phyloP scores from a whole-genome alignment of 1,140 invertebrate genomes.

The Muscidifurax raptorellus region DNA sequence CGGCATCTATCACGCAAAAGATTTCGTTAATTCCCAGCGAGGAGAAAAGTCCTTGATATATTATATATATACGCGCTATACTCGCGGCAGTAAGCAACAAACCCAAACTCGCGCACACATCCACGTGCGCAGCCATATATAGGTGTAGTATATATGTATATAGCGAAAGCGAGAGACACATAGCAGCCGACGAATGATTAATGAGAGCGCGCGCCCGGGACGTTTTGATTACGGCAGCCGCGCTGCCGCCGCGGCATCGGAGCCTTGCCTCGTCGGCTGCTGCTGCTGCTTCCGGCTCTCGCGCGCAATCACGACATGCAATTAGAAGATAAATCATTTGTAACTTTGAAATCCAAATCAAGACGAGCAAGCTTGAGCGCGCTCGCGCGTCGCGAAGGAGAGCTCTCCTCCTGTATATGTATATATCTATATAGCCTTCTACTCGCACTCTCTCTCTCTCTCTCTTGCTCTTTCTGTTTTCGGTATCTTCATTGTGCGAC shows the following conservation, averaged over 20 bases:
- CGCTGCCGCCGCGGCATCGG: neutral
- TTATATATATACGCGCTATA: neutral
- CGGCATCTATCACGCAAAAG: neutral
- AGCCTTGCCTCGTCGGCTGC: neutral
- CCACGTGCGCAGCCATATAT: neutral
- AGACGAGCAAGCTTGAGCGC: slow-evolving; percentile 16
- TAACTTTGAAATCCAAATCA: slow-evolving; percentile 64
- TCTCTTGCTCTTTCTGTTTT: slow-evolving; percentile 14
- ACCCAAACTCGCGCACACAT: neutral
- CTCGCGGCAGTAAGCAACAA: neutral
- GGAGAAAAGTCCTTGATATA: too few species aligned
- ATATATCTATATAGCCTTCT: neutral
- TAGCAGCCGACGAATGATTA: slow-evolving; percentile 65
- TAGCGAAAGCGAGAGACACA: slow-evolving; percentile 1
- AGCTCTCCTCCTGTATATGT: neutral
- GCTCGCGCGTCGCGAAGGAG: slow-evolving; percentile 1
- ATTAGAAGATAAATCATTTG: slow-evolving; percentile 74
- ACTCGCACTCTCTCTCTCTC: neutral
- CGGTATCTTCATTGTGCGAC: slow-evolving; percentile 43
- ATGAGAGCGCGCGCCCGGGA: slow-evolving; percentile 58
- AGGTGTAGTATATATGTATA: neutral
- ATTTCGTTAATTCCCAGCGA: slow-evolving; percentile 25
- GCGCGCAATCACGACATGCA: slow-evolving; percentile 67
- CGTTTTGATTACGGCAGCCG: slow-evolving; percentile 69
- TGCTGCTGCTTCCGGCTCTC: slow-evolving; percentile 31